These are phyloP conservation scores for Arge pagana DNA, from an alignment of 2,888 invertebrate genomes.

Conservation along the genomic window DNA sequence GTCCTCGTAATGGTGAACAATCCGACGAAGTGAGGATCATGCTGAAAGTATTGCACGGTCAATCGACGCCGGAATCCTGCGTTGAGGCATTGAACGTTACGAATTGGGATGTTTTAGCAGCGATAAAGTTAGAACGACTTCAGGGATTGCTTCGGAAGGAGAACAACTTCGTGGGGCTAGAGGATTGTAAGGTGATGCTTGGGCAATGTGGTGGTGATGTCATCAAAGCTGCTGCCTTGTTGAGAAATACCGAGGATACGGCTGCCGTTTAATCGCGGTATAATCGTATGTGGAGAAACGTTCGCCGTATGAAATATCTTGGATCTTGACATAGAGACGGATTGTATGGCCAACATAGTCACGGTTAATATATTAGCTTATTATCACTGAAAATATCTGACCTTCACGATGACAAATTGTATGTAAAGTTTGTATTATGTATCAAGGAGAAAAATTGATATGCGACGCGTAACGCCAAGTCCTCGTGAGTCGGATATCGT, in stretches of 20 bases:
- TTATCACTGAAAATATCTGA: too few species aligned
- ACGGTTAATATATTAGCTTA: too few species aligned
- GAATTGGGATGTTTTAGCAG: slow-evolving; percentile 87
- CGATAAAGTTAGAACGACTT: slow-evolving; percentile 80
- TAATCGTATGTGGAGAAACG: too few species aligned
- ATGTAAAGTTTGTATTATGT: too few species aligned
- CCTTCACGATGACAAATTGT: too few species aligned
- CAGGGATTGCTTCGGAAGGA: slow-evolving; percentile 57
- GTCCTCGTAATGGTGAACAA: slow-evolving; percentile 74
- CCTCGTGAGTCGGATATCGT: too few species aligned
- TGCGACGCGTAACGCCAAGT: too few species aligned
- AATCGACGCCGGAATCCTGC: slow-evolving; percentile 72
- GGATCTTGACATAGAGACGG: too few species aligned
- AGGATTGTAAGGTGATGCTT: slow-evolving; percentile 53
- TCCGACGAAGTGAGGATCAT: slow-evolving; percentile 92
- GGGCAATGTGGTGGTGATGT: slow-evolving; percentile 53
- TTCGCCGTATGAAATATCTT: too few species aligned
- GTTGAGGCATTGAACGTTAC: slow-evolving; percentile 80
- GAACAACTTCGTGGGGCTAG: slow-evolving; percentile 50
- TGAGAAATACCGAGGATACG: slow-evolving; percentile 51
- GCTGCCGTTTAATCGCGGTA: slow-evolving; percentile 53
- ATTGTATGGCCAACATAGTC: too few species aligned
- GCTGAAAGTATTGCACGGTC: slow-evolving; percentile 75
- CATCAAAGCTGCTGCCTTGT: slow-evolving; percentile 53
- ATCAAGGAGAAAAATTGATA: too few species aligned